phyloP scores from a whole-genome alignment of 2,888 invertebrate species.

The Pyralis farinalis region DNA sequence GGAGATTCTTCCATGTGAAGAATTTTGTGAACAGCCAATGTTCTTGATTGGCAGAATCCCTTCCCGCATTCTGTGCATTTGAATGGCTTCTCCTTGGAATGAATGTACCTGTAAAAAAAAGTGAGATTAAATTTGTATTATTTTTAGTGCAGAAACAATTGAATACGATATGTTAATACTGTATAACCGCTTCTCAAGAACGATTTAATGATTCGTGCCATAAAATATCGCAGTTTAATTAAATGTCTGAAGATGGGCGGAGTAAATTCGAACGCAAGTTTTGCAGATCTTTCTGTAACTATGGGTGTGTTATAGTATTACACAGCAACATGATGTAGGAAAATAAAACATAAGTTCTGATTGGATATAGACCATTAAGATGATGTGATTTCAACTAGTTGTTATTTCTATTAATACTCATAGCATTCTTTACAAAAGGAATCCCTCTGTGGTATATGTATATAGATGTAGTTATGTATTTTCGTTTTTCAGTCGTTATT shows the following conservation, averaged over 20 bases:
- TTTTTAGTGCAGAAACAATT: slow-evolving; percentile 21
- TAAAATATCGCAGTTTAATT: slow-evolving; percentile 66
- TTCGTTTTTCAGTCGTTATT: too few species aligned
- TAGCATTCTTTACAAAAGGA: too few species aligned
- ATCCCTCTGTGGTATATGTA: too few species aligned
- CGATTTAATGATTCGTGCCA: slow-evolving; percentile 49
- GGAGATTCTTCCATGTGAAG: slow-evolving; percentile 96
- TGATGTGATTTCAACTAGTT: slow-evolving; percentile 11
- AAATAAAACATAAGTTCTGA: slow-evolving; percentile 36
- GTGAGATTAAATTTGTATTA: slow-evolving; percentile 32
- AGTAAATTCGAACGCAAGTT: slow-evolving; percentile 48
- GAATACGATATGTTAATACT: slow-evolving; percentile 24
- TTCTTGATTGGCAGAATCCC: slow-evolving; percentile 97
- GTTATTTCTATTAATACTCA: slow-evolving; percentile 5
- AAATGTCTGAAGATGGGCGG: slow-evolving; percentile 62
- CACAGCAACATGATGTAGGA: slow-evolving; percentile 33
- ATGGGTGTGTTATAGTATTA: slow-evolving; percentile 39
- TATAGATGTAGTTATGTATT: too few species aligned
- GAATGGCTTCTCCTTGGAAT: slow-evolving; percentile 98
- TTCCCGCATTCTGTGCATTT: slow-evolving; percentile 98
- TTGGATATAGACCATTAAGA: slow-evolving; percentile 32
- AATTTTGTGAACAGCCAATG: slow-evolving; percentile 96
- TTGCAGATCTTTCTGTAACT: slow-evolving; percentile 43
- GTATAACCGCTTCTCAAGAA: slow-evolving; percentile 32
- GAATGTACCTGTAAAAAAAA: slow-evolving; percentile 92